Conservation (phyloP, 2,888 invertebrate species). For the Ptychoptera albimana region DNA sequence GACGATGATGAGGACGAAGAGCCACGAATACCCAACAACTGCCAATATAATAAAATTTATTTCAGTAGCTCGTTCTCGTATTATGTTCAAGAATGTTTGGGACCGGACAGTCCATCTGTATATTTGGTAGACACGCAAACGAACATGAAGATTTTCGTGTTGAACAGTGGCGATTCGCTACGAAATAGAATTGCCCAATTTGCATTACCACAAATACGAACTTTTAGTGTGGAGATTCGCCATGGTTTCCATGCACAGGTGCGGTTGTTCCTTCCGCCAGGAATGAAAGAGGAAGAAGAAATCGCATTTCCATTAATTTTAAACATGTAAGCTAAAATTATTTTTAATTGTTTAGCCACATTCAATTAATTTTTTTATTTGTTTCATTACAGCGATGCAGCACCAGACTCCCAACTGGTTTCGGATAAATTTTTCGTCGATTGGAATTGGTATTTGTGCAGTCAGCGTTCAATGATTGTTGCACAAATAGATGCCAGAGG, state of each 20-base stretch:
- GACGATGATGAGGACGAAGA: slow-evolving; percentile 17
- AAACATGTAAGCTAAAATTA: slow-evolving; percentile 52
- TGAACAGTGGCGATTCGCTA: slow-evolving; percentile 53
- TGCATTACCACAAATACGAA: slow-evolving; percentile 60
- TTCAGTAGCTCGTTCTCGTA: slow-evolving; percentile 47
- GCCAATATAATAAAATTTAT: slow-evolving; percentile 47
- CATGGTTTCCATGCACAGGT: slow-evolving; percentile 57
- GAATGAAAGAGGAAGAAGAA: slow-evolving; percentile 68
- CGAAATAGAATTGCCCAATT: slow-evolving; percentile 44
- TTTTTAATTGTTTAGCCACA: neutral
- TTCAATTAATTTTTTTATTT: slow-evolving; percentile 1
- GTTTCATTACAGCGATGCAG: slow-evolving; percentile 42
- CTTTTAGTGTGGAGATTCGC: slow-evolving; percentile 47
- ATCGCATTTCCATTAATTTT: slow-evolving; percentile 65
- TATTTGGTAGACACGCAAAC: slow-evolving; percentile 43
- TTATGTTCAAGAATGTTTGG: slow-evolving; percentile 62
- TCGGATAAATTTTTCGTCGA: slow-evolving; percentile 63
- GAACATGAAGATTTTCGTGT: slow-evolving; percentile 41
- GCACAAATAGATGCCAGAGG: slow-evolving; percentile 83
- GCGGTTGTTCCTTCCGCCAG: slow-evolving; percentile 65
- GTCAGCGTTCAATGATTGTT: slow-evolving; percentile 67
- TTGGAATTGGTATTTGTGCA: slow-evolving; percentile 75
- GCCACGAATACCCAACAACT: slow-evolving; percentile 35
- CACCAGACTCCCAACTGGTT: slow-evolving; percentile 73
- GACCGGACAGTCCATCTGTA: slow-evolving; percentile 52